These are phyloP conservation scores for Epinephelus fuscoguttatus DNA, from an alignment of 2,113 vertebrate species.

Conservation along the genomic window DNA sequence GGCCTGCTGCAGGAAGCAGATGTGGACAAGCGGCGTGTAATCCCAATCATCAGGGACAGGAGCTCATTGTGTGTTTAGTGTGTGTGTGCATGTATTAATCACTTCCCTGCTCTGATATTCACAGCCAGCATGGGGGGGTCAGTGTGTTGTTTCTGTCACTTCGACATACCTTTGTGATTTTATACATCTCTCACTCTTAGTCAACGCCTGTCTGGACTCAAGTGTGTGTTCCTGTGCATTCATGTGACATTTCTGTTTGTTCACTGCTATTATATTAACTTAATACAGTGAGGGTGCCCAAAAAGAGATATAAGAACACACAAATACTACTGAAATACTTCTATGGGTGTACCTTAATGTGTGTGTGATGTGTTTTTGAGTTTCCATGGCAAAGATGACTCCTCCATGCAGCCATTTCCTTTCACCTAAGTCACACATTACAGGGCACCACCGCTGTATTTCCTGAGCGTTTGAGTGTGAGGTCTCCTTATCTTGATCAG, in stretches of 20 bases:
- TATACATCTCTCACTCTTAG: not conserved
- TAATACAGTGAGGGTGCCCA: not conserved
- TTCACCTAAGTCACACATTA: conserved; percentile 24
- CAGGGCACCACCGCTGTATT: conserved; percentile 41
- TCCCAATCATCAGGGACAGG: conserved; percentile 71
- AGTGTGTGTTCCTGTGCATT: not conserved
- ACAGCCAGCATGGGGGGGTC: not conserved
- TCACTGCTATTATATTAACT: not conserved
- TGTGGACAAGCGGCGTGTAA: conserved; percentile 70
- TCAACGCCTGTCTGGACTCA: not conserved
- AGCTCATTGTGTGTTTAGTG: conserved; percentile 51
- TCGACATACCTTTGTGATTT: not conserved
- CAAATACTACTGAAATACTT: not conserved
- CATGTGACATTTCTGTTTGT: not conserved
- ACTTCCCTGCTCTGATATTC: conserved; percentile 38
- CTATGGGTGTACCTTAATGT: not conserved
- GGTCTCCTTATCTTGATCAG: conserved; percentile 57
- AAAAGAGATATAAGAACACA: not conserved
- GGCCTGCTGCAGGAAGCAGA: conserved; percentile 74
- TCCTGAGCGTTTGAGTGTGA: conserved; percentile 51
- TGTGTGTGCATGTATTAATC: conserved; percentile 46
- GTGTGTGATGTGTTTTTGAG: not conserved
- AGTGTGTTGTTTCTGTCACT: not conserved
- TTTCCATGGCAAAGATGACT: not conserved
- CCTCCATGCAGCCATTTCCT: conserved; percentile 21